Conservation (phyloP, 1,140 invertebrate species). For the Littorina saxatilis region DNA sequence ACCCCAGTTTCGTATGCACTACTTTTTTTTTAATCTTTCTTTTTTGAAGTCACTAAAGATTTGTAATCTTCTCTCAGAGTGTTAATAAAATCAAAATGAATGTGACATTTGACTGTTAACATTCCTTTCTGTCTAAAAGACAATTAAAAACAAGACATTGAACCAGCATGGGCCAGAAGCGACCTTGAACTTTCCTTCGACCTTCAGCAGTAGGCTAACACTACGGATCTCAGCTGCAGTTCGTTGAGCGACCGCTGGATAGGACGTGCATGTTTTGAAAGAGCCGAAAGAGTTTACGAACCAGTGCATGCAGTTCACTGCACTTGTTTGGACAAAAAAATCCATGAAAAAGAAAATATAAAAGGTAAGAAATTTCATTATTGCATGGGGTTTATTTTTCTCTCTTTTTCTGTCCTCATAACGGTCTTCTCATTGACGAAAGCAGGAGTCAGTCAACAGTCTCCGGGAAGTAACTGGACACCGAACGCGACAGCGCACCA, state of each 20-base stretch:
- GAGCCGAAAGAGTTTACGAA: not conserved
- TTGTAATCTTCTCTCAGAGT: too few relatives aligned
- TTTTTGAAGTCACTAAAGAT: not conserved
- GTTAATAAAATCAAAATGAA: too few relatives aligned
- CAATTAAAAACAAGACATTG: too few relatives aligned
- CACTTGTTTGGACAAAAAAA: not conserved
- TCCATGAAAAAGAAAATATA: not conserved
- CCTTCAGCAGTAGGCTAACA: slow-evolving; percentile 4
- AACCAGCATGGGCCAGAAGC: not conserved
- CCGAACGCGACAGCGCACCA: too few relatives aligned
- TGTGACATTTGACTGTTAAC: too few relatives aligned
- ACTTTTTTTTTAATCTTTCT: not conserved
- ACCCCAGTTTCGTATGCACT: not conserved
- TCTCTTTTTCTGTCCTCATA: slow-evolving; percentile 1
- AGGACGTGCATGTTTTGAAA: slow-evolving; percentile 6
- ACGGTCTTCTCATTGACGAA: slow-evolving; percentile 5
- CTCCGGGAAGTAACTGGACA: too few relatives aligned
- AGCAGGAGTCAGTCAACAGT: too few relatives aligned
- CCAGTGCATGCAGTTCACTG: slow-evolving; percentile 3
- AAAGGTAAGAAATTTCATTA: slow-evolving; percentile 25
- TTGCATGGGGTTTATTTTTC: slow-evolving; percentile 36
- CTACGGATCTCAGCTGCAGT: not conserved
- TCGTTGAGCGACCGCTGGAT: not conserved
- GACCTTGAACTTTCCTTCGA: slow-evolving; percentile 30
- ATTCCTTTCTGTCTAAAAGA: too few relatives aligned